Percentiles rank a stretch among this genome's conserved stretches.
phyloP scores from a whole-genome alignment of 2,888 invertebrate genomes.

The Phaonia tiefii region DNA sequence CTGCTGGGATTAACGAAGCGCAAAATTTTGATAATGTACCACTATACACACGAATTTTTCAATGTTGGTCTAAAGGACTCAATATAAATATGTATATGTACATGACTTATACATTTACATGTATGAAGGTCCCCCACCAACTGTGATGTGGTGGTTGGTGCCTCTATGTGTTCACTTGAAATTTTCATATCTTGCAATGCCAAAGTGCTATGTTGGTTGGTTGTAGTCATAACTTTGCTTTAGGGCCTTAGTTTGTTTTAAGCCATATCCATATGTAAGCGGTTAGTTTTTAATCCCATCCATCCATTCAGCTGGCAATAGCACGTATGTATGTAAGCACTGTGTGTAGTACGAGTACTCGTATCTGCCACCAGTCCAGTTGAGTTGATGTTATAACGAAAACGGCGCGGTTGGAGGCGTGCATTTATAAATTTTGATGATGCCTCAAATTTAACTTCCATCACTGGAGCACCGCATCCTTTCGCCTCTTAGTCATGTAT shows the following conservation, averaged over 20 bases:
- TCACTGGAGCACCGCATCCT: neutral
- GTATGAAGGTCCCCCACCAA: neutral
- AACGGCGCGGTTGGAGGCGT: neutral
- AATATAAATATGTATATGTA: neutral
- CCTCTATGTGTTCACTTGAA: slow-evolving; percentile 53
- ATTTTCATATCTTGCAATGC: slow-evolving; percentile 61
- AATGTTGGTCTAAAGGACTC: neutral
- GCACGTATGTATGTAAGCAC: neutral
- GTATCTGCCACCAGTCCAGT: slow-evolving; percentile 3
- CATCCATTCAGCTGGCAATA: slow-evolving; percentile 40
- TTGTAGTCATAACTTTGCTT: slow-evolving; percentile 53
- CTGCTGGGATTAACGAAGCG: slow-evolving; percentile 78
- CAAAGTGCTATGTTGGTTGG: neutral
- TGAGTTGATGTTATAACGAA: slow-evolving; percentile 17
- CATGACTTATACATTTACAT: slow-evolving; percentile 58
- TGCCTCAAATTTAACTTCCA: slow-evolving; percentile 46
- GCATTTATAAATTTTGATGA: slow-evolving; percentile 59
- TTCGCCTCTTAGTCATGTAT: no score
- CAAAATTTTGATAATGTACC: slow-evolving; percentile 69
- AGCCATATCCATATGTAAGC: slow-evolving; percentile 61
- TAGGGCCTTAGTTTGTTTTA: slow-evolving; percentile 58
- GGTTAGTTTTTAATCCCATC: slow-evolving; percentile 62
- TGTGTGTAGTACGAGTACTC: no score
- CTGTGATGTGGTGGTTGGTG: neutral
- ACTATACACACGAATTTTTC: slow-evolving; percentile 14